A percentile compares a stretch with the other conserved stretches of the same genome.
phyloP scores from a whole-genome alignment of 2,888 invertebrate species.

The Drosophila fulvimacula region DNA sequence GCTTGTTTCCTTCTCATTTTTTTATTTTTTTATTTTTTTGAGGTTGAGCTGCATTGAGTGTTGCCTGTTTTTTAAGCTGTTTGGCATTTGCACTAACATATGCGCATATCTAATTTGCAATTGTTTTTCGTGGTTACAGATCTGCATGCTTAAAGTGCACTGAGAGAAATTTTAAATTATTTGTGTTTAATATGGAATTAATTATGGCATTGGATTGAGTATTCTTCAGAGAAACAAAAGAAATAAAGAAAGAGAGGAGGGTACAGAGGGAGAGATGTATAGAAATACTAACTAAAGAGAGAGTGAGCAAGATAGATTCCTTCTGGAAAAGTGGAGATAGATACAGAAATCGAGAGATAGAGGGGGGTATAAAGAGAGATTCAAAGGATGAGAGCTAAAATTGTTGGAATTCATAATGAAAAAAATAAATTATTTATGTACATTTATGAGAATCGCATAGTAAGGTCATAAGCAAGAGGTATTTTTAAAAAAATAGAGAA shows the following conservation, averaged over 20 bases:
- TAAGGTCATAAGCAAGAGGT: too few species aligned
- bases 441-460: background rate
- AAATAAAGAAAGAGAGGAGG: background rate
- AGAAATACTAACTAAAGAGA: too few species aligned
- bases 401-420: too few species aligned
- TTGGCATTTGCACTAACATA: constrained; percentile 67
- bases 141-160: constrained; percentile 56
- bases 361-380: too few species aligned
- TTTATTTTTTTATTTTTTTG: constrained; percentile 3
- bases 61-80: constrained; percentile 48
- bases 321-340: too few species aligned
- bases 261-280: background rate
- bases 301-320: background rate
- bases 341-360: too few species aligned
- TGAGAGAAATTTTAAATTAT: constrained; percentile 9
- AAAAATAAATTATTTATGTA: background rate
- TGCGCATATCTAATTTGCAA: constrained; percentile 74
- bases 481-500: too few species aligned
- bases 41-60: constrained; percentile 22
- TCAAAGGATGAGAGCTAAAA: too few species aligned
- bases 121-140: constrained; percentile 66
- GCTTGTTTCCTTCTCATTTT: background rate
- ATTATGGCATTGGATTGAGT: background rate
- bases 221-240: background rate
- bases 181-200: background rate